Conservation (phyloP, 35 echinoderm and acorn worm species). For the Stichopus chloronotus region DNA sequence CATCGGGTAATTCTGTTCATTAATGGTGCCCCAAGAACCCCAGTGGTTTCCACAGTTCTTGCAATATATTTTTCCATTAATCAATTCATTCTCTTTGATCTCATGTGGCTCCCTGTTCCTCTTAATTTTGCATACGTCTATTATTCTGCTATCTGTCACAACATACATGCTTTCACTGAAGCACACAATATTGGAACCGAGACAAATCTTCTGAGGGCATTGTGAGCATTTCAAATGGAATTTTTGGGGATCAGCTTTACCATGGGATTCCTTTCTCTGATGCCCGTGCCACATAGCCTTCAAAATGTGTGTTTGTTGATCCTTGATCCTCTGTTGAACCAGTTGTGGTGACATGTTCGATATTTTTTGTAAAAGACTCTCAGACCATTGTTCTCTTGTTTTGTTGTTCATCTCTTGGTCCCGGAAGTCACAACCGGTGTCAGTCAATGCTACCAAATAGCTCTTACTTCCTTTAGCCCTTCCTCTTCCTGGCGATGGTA, state of each 20-base stretch:
- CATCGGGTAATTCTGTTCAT: slow-evolving; percentile 1
- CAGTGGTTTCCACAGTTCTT: background rate
- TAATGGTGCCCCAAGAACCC: slow-evolving; percentile 10
- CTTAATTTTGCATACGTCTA: background rate
- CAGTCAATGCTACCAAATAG: slow-evolving; percentile 28
- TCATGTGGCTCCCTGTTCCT: background rate
- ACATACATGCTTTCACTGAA: slow-evolving; percentile 12
- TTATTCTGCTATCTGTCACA: background rate
- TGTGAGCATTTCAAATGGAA: background rate
- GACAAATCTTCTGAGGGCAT: slow-evolving; percentile 21
- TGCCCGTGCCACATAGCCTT: background rate
- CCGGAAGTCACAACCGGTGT: slow-evolving; percentile 8
- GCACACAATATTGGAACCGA: background rate
- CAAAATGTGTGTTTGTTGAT: background rate
- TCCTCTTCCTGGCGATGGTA: slow-evolving; percentile 27
- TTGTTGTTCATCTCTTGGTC: slow-evolving; percentile 35
- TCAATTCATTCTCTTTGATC: slow-evolving; percentile 29
- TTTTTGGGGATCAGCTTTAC: background rate
- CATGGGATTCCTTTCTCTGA: background rate
- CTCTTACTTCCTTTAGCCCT: slow-evolving; percentile 45
- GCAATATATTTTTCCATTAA: slow-evolving; percentile 22
- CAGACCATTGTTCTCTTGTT: slow-evolving; percentile 38
- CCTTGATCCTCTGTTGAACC: slow-evolving; percentile 2
- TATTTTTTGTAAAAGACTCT: slow-evolving; percentile 6
- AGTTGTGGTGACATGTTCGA: background rate